phyloP scores from a whole-genome alignment of 2,797 vertebrate species.

The Trichosurus vulpecula region DNA sequence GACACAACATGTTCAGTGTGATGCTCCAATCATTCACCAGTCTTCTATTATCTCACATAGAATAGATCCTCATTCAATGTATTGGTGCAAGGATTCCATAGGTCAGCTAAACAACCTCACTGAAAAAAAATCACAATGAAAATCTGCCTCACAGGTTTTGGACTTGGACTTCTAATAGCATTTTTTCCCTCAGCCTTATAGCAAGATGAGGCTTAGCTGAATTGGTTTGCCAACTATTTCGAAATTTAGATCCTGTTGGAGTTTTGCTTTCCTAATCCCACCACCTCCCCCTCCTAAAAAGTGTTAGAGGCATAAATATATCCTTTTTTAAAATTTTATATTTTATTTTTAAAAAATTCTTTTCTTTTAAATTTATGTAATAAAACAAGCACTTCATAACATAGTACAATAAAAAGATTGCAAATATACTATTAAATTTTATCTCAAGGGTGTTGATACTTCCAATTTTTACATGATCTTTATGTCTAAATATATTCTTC shows the following conservation, averaged over 20 bases:
- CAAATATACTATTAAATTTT: background rate
- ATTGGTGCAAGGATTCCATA: background rate
- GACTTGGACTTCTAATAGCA: background rate
- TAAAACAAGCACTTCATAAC: background rate
- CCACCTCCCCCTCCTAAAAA: background rate
- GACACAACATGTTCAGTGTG: conserved; percentile 32
- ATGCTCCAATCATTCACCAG: conserved; percentile 3
- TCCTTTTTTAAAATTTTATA: background rate
- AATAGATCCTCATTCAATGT: background rate
- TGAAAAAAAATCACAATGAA: background rate
- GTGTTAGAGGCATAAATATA: background rate
- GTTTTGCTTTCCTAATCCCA: background rate
- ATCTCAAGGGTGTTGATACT: background rate
- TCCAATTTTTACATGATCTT: background rate
- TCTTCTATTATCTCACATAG: background rate
- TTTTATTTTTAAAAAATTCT: background rate
- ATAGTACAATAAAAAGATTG: background rate
- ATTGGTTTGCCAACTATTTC: background rate
- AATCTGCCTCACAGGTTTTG: background rate
- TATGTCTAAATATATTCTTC: background rate
- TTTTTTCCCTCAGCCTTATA: background rate
- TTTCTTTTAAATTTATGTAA: background rate
- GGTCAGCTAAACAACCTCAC: background rate
- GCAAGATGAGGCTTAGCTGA: background rate
- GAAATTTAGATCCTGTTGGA: background rate